Conservation (phyloP, 2,888 invertebrate species). For the Archips xylosteana region DNA sequence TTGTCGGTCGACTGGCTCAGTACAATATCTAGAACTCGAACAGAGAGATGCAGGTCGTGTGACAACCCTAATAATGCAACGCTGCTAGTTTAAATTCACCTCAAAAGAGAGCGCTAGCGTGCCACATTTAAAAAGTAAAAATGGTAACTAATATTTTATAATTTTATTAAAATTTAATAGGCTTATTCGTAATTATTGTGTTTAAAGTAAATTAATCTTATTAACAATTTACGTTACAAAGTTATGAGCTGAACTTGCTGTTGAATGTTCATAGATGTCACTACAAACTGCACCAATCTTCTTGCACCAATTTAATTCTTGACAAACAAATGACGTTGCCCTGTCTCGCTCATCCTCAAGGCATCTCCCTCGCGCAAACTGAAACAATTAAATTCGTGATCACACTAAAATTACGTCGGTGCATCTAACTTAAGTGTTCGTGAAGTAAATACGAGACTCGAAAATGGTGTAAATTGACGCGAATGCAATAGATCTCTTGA, state of each 20-base stretch:
- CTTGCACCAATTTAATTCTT: slow-evolving; percentile 17
- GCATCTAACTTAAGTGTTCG: slow-evolving; percentile 24
- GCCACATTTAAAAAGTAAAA: neutral
- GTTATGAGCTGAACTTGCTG: neutral
- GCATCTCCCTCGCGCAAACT: slow-evolving; percentile 25
- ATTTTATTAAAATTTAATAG: neutral
- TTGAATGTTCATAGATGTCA: slow-evolving; percentile 27
- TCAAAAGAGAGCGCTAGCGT: slow-evolving; percentile 25
- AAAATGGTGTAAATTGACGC: slow-evolving; percentile 36
- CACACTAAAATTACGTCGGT: slow-evolving; percentile 23
- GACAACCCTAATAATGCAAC: slow-evolving; percentile 21
- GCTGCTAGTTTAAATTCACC: neutral
- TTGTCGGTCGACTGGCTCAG: slow-evolving; percentile 17
- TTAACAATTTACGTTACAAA: neutral
- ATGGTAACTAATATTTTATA: neutral
- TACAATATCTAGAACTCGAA: slow-evolving; percentile 21
- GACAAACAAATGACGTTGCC: slow-evolving; percentile 25
- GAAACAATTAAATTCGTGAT: slow-evolving; percentile 32
- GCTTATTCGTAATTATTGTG: neutral
- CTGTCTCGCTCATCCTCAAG: slow-evolving; percentile 28
- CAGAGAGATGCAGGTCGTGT: neutral
- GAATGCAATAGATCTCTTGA: slow-evolving; percentile 55
- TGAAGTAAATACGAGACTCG: slow-evolving; percentile 24
- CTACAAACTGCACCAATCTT: slow-evolving; percentile 13
- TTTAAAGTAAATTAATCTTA: neutral